A percentile compares a stretch with the other conserved stretches of the same genome.
phyloP scores from a whole-genome alignment of 2,888 invertebrate species.

The Eubasilissa splendida region DNA sequence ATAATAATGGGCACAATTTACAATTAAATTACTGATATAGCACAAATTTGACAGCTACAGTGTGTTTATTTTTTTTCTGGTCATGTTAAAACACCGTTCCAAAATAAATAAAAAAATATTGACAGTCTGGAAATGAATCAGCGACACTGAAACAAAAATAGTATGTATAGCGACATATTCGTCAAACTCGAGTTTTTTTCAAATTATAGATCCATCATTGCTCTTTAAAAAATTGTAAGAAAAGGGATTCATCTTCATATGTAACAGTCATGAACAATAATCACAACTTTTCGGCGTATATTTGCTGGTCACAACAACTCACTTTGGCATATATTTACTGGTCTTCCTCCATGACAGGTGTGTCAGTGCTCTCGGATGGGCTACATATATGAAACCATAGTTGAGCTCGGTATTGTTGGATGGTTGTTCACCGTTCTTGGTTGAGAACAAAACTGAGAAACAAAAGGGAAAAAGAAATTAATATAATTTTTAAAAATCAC shows the following conservation, averaged over 20 bases:
- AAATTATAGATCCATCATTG: neutral
- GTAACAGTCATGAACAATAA: neutral
- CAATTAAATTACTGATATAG: no score
- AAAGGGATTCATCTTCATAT: neutral
- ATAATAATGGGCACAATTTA: no score
- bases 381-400: constrained; percentile 95
- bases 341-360: constrained; percentile 99
- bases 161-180: no score
- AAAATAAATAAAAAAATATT: no score
- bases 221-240: neutral
- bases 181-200: no score
- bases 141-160: no score
- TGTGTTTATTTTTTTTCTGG: no score
- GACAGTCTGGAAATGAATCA: no score
- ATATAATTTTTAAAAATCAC: no score
- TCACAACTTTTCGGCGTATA: neutral
- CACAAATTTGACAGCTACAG: no score
- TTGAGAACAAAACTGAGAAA: constrained; percentile 48
- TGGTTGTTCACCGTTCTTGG: constrained; percentile 45
- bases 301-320: constrained; percentile 61
- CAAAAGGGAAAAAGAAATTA: neutral
- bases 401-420: constrained; percentile 75
- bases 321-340: constrained; percentile 99
- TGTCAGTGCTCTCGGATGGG: constrained; percentile 97
- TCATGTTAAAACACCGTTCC: no score